A percentile compares a stretch with the other conserved stretches of the same genome.
phyloP scores from a whole-genome alignment of 2,888 invertebrate species.

The Syritta pipiens region DNA sequence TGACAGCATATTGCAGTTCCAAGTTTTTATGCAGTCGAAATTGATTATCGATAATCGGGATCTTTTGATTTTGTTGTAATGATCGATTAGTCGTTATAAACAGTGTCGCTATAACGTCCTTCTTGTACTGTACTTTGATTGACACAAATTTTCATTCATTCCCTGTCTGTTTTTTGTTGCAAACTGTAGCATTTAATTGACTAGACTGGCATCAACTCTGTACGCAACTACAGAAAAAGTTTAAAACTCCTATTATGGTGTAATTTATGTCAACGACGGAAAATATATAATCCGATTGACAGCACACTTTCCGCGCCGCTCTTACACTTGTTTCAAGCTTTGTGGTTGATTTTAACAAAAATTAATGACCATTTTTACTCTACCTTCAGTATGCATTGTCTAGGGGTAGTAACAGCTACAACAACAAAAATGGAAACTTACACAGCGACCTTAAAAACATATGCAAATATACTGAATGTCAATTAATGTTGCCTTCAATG shows the following conservation, averaged over 20 bases:
- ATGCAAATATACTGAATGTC: constrained; percentile 29
- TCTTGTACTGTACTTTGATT: too few species aligned
- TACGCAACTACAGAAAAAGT: too few species aligned
- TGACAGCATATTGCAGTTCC: too few species aligned
- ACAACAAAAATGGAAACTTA: constrained; percentile 31
- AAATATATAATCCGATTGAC: constrained; percentile 7
- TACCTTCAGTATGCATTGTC: constrained; percentile 2
- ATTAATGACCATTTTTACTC: constrained; percentile 18
- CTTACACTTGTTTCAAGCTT: neutral
- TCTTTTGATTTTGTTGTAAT: too few species aligned
- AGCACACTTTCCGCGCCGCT: neutral
- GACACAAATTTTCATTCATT: too few species aligned
- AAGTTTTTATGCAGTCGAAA: too few species aligned
- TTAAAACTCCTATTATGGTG: constrained; percentile 9
- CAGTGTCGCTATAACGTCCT: too few species aligned
- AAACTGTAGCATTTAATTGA: too few species aligned
- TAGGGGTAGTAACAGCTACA: constrained; percentile 5
- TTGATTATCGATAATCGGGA: too few species aligned
- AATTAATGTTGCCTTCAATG: constrained; percentile 10
- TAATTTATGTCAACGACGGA: constrained; percentile 18
- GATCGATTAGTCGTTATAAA: too few species aligned
- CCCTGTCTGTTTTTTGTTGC: too few species aligned
- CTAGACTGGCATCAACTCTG: too few species aligned
- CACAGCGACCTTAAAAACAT: neutral
- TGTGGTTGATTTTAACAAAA: constrained; percentile 3